Evolutionary conservation across 2,888 invertebrate genomes (phyloP).

Genomic region (Hermaeophaga mercurialis): DNA sequence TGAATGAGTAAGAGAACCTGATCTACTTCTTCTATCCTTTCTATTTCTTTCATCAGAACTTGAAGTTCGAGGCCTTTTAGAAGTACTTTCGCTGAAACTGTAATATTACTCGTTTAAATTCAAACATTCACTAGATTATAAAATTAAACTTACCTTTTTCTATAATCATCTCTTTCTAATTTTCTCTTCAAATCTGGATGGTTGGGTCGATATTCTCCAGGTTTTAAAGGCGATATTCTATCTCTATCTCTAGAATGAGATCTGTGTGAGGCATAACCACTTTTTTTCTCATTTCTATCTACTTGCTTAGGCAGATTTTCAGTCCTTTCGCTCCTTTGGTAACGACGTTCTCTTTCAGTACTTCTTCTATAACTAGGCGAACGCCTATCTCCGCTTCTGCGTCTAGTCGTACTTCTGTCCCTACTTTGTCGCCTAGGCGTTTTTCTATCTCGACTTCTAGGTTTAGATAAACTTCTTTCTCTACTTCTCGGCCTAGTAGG

Average conservation of each 20-base stretch:
- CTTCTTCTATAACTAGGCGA: neutral
- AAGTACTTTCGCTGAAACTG: neutral
- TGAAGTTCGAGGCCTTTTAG: neutral
- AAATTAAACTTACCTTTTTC: neutral
- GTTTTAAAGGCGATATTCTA: neutral
- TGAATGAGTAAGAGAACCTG: no score
- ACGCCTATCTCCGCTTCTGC: neutral
- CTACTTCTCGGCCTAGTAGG: neutral
- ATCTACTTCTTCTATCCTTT: no score
- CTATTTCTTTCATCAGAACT: neutral
- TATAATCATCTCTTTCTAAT: neutral
- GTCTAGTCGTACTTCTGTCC: neutral
- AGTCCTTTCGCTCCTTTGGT: neutral
- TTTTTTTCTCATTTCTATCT: neutral
- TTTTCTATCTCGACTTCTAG: neutral
- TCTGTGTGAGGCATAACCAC: neutral
- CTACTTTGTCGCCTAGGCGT: neutral
- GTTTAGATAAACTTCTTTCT: neutral
- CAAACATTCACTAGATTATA: neutral
- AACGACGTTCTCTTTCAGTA: neutral
- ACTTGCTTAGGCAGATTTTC: no score
- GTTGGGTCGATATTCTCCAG: conserved; percentile 9
- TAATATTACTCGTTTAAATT: neutral
- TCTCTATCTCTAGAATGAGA: conserved; percentile 1
- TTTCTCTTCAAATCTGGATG: conserved; percentile 6